phyloP scores from a whole-genome alignment of 2,888 invertebrate species.

The Epistrophe grossulariae region DNA sequence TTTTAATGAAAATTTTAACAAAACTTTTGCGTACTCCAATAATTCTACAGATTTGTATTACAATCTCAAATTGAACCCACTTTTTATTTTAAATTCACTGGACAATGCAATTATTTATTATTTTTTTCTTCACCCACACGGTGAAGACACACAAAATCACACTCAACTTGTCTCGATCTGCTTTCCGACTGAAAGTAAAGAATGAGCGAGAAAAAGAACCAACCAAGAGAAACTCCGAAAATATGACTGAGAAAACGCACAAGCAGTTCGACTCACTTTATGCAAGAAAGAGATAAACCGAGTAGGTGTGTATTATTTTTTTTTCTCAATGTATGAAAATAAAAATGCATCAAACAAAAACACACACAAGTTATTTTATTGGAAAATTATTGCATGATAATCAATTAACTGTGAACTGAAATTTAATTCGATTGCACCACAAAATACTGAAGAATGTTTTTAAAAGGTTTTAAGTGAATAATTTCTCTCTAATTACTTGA shows the following conservation, averaged over 20 bases:
- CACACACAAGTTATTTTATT: conserved; percentile 50
- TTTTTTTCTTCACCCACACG: conserved; percentile 58
- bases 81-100: conserved; percentile 9
- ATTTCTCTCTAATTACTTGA: neutral
- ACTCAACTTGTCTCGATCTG: conserved; percentile 60
- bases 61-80: neutral
- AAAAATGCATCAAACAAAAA: conserved; percentile 71
- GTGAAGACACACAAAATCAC: conserved; percentile 47
- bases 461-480: neutral
- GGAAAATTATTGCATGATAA: neutral
- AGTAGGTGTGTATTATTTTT: conserved; percentile 2
- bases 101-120: conserved; percentile 30
- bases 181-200: conserved; percentile 59
- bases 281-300: conserved; percentile 29
- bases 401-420: conserved; percentile 44
- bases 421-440: neutral
- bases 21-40: conserved; percentile 1
- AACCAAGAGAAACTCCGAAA: conserved; percentile 2
- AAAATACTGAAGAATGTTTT: conserved; percentile 32
- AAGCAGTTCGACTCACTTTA: neutral
- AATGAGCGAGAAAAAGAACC: conserved; percentile 61
- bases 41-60: neutral
- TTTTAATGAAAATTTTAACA: neutral
- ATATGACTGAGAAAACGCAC: conserved; percentile 1
- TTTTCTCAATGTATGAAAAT: conserved; percentile 20